A percentile compares a stretch with the other conserved stretches of the same genome.
Conservation (phyloP, 1,140 invertebrate species). For the Euura lappo region DNA sequence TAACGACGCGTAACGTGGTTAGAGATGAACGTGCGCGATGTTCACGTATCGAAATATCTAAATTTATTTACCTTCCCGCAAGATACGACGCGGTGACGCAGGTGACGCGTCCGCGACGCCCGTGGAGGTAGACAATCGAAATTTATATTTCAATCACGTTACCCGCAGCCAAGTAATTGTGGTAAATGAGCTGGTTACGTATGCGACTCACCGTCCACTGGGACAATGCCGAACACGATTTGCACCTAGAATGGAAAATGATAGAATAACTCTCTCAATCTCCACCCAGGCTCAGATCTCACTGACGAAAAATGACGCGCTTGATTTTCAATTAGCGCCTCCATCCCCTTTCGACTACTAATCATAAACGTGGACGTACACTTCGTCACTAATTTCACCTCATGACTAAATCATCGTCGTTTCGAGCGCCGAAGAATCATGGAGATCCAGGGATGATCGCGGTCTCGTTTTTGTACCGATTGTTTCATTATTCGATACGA, state of each 20-base stretch:
- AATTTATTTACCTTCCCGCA: conserved; percentile 21
- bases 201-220: conserved; percentile 33
- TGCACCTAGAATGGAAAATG: conserved; percentile 24
- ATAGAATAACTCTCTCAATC: conserved; percentile 31
- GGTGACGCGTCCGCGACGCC: too few species aligned
- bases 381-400: too few species aligned
- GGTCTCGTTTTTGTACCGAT: too few species aligned
- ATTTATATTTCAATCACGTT: conserved; percentile 41
- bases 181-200: conserved; percentile 41
- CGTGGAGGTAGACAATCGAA: conserved; percentile 7
- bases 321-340: conserved; percentile 30
- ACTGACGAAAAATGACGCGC: conserved; percentile 18
- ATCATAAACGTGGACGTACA: background rate
- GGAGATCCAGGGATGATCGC: background rate
- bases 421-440: background rate
- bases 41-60: background rate
- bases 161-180: conserved; percentile 41
- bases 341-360: conserved; percentile 14
- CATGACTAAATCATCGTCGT: too few species aligned
- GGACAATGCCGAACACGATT: conserved; percentile 21
- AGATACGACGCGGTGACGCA: too few species aligned
- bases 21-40: background rate
- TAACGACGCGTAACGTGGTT: background rate
- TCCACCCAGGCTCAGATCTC: too few species aligned
- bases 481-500: too few species aligned